Conservation (phyloP, 2,797 vertebrate species). For the Decapterus maruadsi region DNA sequence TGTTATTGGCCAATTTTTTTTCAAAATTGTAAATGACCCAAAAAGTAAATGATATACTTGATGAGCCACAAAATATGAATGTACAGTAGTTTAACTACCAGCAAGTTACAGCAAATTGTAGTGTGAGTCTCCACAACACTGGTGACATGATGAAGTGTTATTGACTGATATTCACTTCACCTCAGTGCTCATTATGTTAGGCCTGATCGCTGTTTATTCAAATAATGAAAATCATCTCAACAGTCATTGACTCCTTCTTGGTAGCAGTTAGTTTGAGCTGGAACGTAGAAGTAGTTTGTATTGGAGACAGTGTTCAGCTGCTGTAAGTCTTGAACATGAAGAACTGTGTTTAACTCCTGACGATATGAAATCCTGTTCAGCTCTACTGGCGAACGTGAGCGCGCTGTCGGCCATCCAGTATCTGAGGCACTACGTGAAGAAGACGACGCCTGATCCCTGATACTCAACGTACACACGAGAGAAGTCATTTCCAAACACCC, state of each 20-base stretch:
- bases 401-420: slow-evolving; percentile 95
- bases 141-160: too few species aligned
- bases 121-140: too few species aligned
- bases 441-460: slow-evolving; percentile 72
- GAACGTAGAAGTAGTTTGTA: not conserved
- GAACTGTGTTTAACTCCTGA: not conserved
- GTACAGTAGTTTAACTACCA: too few species aligned
- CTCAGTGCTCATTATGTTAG: too few species aligned
- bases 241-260: not conserved
- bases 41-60: too few species aligned
- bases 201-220: too few species aligned
- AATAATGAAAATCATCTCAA: not conserved
- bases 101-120: too few species aligned
- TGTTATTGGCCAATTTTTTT: too few species aligned
- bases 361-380: slow-evolving; percentile 80
- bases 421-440: slow-evolving; percentile 87
- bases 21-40: too few species aligned
- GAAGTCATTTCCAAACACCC: slow-evolving; percentile 55
- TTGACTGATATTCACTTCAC: too few species aligned
- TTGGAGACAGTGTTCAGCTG: not conserved
- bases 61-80: too few species aligned
- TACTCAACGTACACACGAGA: slow-evolving; percentile 7
- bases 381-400: slow-evolving; percentile 94
- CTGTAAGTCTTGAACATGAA: not conserved
- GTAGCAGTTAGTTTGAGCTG: not conserved